Evolutionary conservation across 2,797 vertebrate genomes (phyloP).

Genomic region (Acanthurus tractus): DNA sequence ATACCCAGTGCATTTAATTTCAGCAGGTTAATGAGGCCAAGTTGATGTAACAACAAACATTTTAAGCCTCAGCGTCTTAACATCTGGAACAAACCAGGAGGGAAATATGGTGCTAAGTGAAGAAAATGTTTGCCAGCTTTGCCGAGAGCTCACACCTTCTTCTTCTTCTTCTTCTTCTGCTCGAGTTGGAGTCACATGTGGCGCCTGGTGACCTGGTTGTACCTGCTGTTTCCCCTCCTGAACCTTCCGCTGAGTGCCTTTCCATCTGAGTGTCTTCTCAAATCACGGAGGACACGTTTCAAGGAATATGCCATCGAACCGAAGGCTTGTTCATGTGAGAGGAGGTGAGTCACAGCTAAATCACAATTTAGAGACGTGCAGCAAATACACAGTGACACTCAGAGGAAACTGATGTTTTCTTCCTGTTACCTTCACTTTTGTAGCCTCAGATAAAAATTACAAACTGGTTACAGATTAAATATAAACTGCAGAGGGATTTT

Average conservation of each 20-base stretch:
- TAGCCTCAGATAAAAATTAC: not conserved
- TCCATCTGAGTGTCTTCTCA: conserved; percentile 35
- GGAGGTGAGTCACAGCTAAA: conserved; percentile 53
- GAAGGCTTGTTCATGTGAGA: conserved; percentile 39
- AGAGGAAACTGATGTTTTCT: conserved; percentile 8
- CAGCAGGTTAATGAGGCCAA: not conserved
- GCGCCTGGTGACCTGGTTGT: conserved; percentile 19
- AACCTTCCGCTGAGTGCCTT: conserved; percentile 26
- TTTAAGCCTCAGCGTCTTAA: not conserved
- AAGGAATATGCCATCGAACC: conserved; percentile 32
- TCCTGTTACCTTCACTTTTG: conserved; percentile 12
- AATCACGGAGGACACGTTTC: conserved; percentile 41
- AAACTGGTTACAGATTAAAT: not conserved
- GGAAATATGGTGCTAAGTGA: not conserved
- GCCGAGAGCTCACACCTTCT: not conserved
- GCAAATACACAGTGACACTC: conserved; percentile 37
- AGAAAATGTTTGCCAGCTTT: not conserved
- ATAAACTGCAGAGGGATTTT: conserved; percentile 16
- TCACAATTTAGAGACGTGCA: conserved; percentile 17
- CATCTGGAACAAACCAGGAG: not conserved
- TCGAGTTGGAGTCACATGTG: not conserved
- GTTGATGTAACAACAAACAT: not conserved
- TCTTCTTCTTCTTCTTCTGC: not conserved
- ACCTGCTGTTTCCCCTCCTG: conserved; percentile 23
- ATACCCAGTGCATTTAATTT: too few species aligned